Evolutionary conservation across 2,888 invertebrate species (phyloP).

Genomic region (Polyploca ridens): DNA sequence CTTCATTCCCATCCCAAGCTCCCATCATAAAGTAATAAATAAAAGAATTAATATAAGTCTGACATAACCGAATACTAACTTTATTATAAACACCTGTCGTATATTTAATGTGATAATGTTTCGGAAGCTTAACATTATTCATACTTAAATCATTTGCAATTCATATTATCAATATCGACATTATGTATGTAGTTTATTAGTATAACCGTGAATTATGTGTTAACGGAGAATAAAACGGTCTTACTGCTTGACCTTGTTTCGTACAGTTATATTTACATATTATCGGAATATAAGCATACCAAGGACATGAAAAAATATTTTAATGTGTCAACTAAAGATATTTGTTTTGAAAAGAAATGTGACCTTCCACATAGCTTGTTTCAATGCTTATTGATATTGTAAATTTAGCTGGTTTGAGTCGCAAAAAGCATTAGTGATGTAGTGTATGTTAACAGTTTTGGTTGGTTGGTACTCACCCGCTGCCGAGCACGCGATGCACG

Average conservation of each 20-base stretch:
- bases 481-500: conserved; percentile 75
- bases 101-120: conserved; percentile 24
- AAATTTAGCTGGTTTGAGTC: neutral
- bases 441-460: neutral
- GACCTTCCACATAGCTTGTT: too few species aligned
- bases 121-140: conserved; percentile 30
- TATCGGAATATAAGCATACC: neutral
- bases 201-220: conserved; percentile 9
- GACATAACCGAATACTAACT: conserved; percentile 34
- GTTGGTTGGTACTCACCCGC: conserved; percentile 60
- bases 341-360: neutral
- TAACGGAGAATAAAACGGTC: conserved; percentile 8
- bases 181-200: conserved; percentile 12
- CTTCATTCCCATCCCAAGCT: conserved; percentile 23
- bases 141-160: conserved; percentile 33
- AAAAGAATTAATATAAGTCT: conserved; percentile 44
- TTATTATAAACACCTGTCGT: conserved; percentile 10
- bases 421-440: neutral
- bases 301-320: neutral
- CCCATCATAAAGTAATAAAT: conserved; percentile 51
- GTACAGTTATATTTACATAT: conserved; percentile 3
- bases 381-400: neutral
- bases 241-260: conserved; percentile 1
- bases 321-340: neutral
- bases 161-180: conserved; percentile 33